A percentile compares a stretch with the other conserved stretches of the same genome.
These are phyloP conservation scores for Sarcophaga subvicina DNA, from an alignment of 2,888 invertebrate genomes.

Conservation along the genomic window DNA sequence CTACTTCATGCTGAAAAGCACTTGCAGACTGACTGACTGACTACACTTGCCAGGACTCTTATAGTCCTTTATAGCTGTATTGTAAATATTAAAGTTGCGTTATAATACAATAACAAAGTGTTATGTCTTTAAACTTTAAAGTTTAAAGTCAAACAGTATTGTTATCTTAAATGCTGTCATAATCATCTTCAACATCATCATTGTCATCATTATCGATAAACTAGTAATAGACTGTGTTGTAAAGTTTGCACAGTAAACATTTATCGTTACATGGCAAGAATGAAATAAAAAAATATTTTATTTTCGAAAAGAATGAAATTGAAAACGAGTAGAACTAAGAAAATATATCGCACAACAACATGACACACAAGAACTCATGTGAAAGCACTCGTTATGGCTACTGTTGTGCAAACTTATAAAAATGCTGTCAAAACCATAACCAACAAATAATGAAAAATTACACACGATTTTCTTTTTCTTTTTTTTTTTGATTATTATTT, in stretches of 20 bases:
- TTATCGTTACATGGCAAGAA: too few relatives aligned
- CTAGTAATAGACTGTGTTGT: not conserved
- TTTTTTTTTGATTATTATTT: not conserved
- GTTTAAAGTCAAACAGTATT: slow-evolving; percentile 42
- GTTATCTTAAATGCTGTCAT: not conserved
- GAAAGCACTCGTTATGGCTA: not conserved
- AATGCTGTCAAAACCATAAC: slow-evolving; percentile 51
- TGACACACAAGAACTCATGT: not conserved
- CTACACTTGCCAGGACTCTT: not conserved
- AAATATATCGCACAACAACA: not conserved
- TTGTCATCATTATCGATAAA: not conserved
- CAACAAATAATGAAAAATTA: slow-evolving; percentile 46
- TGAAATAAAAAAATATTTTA: not conserved
- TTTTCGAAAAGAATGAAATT: not conserved
- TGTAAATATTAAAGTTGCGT: too few relatives aligned
- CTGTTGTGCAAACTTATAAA: slow-evolving; percentile 9
- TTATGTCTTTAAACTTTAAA: slow-evolving; percentile 41
- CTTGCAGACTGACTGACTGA: not conserved
- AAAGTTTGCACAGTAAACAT: too few relatives aligned
- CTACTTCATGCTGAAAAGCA: not conserved
- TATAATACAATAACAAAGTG: slow-evolving; percentile 15
- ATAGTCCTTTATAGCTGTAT: too few relatives aligned
- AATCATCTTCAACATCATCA: slow-evolving; percentile 11
- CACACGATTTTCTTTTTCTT: not conserved
- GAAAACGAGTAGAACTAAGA: not conserved